Percentiles rank a stretch among this genome's conserved stretches.
phyloP scores from a whole-genome alignment of 2,888 invertebrate genomes.

The Torymus texanus region DNA sequence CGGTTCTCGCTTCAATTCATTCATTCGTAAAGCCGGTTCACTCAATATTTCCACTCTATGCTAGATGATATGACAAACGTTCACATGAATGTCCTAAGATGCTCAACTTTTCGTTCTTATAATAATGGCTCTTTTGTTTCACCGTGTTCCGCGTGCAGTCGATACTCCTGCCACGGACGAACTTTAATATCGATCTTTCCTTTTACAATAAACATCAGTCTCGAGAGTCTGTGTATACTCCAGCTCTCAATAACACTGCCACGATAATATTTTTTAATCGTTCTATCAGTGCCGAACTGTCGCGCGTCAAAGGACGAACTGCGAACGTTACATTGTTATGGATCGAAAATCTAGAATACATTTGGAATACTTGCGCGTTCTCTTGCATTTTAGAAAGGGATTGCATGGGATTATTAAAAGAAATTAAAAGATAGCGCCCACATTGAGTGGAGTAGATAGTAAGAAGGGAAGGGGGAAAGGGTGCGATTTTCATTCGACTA shows the following conservation, averaged over 20 bases:
- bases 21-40: too few relatives aligned
- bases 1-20: conserved; percentile 52
- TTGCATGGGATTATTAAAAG: conserved; percentile 53
- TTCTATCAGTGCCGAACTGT: not conserved
- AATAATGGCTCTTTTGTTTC: conserved; percentile 11
- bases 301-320: not conserved
- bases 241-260: conserved; percentile 62
- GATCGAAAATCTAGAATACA: not conserved
- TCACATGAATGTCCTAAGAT: not conserved
- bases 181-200: conserved; percentile 13
- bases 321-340: too few relatives aligned
- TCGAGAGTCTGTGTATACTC: conserved; percentile 70
- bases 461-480: conserved; percentile 54
- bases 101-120: conserved; percentile 33
- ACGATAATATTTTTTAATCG: conserved; percentile 7
- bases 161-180: conserved; percentile 65
- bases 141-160: conserved; percentile 59
- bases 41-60: conserved; percentile 30
- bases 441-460: conserved; percentile 16
- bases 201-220: conserved; percentile 50
- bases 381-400: conserved; percentile 58
- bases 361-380: conserved; percentile 48
- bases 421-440: conserved; percentile 51
- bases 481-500: conserved; percentile 64
- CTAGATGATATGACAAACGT: not conserved